phyloP scores from a whole-genome alignment of 2,113 vertebrate species.

The Casuarius casuarius region DNA sequence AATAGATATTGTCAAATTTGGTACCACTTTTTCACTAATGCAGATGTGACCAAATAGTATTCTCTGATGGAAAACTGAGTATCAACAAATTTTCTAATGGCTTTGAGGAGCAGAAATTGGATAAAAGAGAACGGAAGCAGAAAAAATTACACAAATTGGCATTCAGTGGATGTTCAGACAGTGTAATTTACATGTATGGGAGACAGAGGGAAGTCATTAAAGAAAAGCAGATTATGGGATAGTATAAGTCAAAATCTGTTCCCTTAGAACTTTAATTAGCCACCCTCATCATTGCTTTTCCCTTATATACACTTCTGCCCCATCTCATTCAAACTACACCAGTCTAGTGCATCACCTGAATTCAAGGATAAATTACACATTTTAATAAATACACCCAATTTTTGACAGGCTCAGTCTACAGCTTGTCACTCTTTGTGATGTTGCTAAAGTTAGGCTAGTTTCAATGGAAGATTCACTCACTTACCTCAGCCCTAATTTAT shows the following conservation, averaged over 20 bases:
- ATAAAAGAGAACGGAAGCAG: constrained; percentile 6
- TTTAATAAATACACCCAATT: constrained; percentile 1
- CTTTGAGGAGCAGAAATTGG: neutral
- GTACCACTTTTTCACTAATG: neutral
- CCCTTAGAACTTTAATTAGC: constrained; percentile 35
- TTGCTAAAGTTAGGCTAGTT: neutral
- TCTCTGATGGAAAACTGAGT: neutral
- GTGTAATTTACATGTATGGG: constrained; percentile 17
- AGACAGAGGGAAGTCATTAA: constrained; percentile 46
- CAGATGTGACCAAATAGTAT: neutral
- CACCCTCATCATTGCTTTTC: neutral
- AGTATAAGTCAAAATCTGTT: constrained; percentile 31
- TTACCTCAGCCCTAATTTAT: neutral
- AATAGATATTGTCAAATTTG: neutral
- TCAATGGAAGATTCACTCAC: neutral
- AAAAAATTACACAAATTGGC: neutral
- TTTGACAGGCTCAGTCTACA: neutral
- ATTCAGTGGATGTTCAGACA: constrained; percentile 21
- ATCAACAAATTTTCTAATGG: neutral
- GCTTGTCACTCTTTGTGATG: neutral
- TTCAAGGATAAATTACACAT: neutral
- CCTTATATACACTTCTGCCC: neutral
- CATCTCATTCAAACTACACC: neutral
- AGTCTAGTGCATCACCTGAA: neutral
- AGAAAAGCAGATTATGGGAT: constrained; percentile 41